These are phyloP conservation scores for Glomeris marginata DNA, from an alignment of 2,888 invertebrate species.

Conservation along the genomic window DNA sequence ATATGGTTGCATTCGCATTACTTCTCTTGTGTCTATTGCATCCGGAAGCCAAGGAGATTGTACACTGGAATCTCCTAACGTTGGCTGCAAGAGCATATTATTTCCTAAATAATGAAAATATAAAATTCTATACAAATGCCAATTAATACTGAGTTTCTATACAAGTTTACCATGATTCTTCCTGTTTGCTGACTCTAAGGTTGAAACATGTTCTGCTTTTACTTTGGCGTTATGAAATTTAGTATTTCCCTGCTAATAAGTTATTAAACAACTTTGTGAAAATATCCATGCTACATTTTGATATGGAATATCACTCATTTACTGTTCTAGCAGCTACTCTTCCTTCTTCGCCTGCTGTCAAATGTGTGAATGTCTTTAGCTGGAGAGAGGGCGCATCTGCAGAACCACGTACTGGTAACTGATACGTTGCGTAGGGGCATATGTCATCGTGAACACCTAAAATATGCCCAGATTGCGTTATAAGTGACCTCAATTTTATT, in stretches of 20 bases:
- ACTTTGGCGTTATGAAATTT: too few relatives aligned
- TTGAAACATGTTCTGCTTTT: too few relatives aligned
- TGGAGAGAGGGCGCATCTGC: conserved; percentile 7
- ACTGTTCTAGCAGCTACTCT: neutral
- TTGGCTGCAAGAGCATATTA: neutral
- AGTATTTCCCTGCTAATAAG: neutral
- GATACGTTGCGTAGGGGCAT: conserved; percentile 45
- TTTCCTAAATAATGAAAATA: neutral
- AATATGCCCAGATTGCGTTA: too few relatives aligned
- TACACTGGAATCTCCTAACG: conserved; percentile 7
- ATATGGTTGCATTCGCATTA: conserved; percentile 6
- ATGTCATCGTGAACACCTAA: conserved; percentile 34
- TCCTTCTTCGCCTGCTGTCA: conserved; percentile 5
- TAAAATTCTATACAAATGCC: too few relatives aligned
- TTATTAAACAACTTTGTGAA: neutral
- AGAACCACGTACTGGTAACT: conserved; percentile 25
- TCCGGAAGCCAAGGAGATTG: conserved; percentile 1
- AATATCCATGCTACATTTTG: too few relatives aligned
- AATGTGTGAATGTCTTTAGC: conserved; percentile 10
- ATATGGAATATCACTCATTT: too few relatives aligned
- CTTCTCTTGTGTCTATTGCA: conserved; percentile 3
- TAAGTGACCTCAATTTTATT: too few relatives aligned
- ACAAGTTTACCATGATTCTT: too few relatives aligned
- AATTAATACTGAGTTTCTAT: too few relatives aligned
- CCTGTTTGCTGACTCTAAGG: too few relatives aligned